Evolutionary conservation across 2,113 vertebrate species (phyloP), one percentile per base, ranked within the genome.

Genomic region (Rhinopomastus cyanomelas): DNA sequence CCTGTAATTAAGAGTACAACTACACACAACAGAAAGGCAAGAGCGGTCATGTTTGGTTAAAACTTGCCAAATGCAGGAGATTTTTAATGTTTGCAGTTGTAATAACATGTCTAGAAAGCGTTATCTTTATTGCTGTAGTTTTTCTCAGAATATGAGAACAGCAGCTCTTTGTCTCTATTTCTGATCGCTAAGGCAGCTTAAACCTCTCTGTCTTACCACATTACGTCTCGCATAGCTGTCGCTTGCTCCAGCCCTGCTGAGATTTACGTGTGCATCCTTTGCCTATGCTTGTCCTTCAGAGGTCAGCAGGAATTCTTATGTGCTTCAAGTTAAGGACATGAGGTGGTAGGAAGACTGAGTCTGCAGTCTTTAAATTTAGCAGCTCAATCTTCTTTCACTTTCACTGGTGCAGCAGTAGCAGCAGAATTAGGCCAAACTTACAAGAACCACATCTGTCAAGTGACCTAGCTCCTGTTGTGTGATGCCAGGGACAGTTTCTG

Each of bases 361-460:
- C 44, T 64, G 56, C 82, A 81, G 19, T 48, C 60, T 91, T 77
- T 91, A 91, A 57, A 75, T 89, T 84, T 93, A 87, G 77, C 86
- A 90, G 49, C 66, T 81, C 72, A 48, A 51, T 95, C 86, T 84
- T 81, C 77, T 93, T 88, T 93, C 81, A 69, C 51, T 94, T 91
- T 92, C 88, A 44, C 51, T 59, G 44, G 20, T 49, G 30, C 74
- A 75, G 55, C 85, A 95, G 57, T 32, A 71, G 73, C 52, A 61
- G 52, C 74, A 86, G 83, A 91, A 88, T 84, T 90, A 90, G 81
- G 81, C 48, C 77, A 73, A 60, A 53, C 14, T 76, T 72, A 6
- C 0, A 23, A 83, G 39, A 91, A 46, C 34, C 0, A 2, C 30
- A 32, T 53, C 64, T 67, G 53, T 48, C 30, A 7, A 66, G n/a